Base-by-base conservation (phyloP, 2,797 vertebrate genomes). In the Pteronotus mesoamericanus region DNA sequence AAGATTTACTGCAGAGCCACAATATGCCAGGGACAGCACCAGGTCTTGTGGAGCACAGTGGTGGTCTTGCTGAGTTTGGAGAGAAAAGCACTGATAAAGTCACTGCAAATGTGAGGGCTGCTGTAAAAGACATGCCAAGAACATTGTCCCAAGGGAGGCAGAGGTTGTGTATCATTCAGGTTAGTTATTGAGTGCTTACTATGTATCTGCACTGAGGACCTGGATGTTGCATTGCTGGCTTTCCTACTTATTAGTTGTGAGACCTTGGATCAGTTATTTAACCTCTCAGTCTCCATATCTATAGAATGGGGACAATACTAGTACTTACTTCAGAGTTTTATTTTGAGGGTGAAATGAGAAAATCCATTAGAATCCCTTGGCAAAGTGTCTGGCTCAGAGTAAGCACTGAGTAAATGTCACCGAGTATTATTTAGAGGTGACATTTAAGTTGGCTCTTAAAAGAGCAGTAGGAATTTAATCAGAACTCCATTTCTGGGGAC, bases 391-490 rank as follows among this genome's bases (percentile, higher is more conserved):
- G 91, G 93, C 75, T 97, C 78, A 96, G 89, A 95, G 96, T 86
- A 91, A 96, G 86, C 29, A 21, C 94, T 94, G 91, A 82, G 89
- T 92, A 98, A 97, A 96, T 97, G 95, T 94, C 96, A 96, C 93
- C 66, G 32, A 75, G 86, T 96, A 97, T 97, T 93, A 96, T 98
- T 96, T 89, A 77, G 71, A 96, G 53, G 94, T 98, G 96, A 96
- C 96, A 97, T 97, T 97, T 97, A 95, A 93, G 96, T 94, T 96
- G 93, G 89, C 84, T 96, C 91, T 97, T 98, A 94, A 97, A 97
- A 94, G 84, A 93, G 91, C 89, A 95, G 66, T 64, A 95, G 94
- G 69, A 84, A 97, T 96, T 97, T 95, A 97, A 95, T 95, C 95
- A 96, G 92, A 96, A 93, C 72, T 89, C 75, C 86, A 94, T 93